Conservation (phyloP, 2,113 vertebrate genomes). For the Xenopus tropicalis region UCB_Xtro_10.0 CM004444.2:22013501-22014000, state of each 20-base stretch:
- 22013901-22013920: too few relatives aligned
- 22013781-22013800: constrained; percentile 55
- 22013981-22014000: too few relatives aligned
- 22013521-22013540: constrained; percentile 53
- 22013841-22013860: constrained; percentile 29
- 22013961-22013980: too few relatives aligned
- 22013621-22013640: constrained; percentile 56
- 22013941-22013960: too few relatives aligned
- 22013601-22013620: constrained; percentile 63
- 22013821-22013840: constrained; percentile 30
- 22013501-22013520: constrained; percentile 63
- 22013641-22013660: constrained; percentile 64
- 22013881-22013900: too few relatives aligned
- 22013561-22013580: constrained; percentile 63
- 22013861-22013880: neutral
- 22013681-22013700: constrained; percentile 63
- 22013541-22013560: constrained; percentile 53
- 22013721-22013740: constrained; percentile 61
- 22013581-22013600: constrained; percentile 57
- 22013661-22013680: constrained; percentile 59
- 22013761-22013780: constrained; percentile 50
- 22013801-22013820: constrained; percentile 46
- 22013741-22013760: constrained; percentile 53
- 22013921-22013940: too few relatives aligned
- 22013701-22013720: constrained; percentile 61